Evolutionary conservation across 2,797 vertebrate genomes (phyloP), one percentile per base, ranked within the genome.

Genomic region (Tamandua tetradactyla): DNA sequence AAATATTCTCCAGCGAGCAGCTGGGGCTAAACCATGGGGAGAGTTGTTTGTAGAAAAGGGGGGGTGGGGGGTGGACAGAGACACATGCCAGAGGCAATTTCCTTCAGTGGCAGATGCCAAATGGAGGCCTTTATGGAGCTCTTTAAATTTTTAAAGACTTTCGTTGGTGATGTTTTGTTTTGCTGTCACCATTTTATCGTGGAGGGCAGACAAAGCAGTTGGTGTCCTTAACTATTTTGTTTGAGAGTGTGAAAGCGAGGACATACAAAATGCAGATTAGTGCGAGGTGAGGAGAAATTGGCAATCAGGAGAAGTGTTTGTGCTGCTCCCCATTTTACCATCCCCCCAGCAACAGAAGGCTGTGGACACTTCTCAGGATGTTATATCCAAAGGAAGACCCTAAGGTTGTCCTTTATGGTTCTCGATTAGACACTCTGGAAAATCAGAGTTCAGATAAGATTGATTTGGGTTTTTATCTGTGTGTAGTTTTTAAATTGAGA

Each of bases 141-240:
- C 35, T 95, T 90, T 97, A 96, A 97, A 97, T 94, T 95, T 97
- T 97, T 97, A 96, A 97, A 97, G 92, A 92, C 78, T 83, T 89
- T 30, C n/a, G 42, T 68, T 30, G 72, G 69, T 71, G 82, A 71
- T 92, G 90, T 71, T 97, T 97, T 97, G 93, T 97, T 85, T 95
- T 75, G 85, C 81, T 92, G 59, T 88, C 78, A 64, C 64, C 93
- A 13, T 87, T 95, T 94, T 69, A 91, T 74, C 42, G n/a, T 95
- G 49, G 62, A 87, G 32, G 30, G 37, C 72, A 88, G 68, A 92
- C 42, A 72, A 40, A 76, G 84, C 0, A 27, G 89, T 94, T 92
- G 85, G 90, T 92, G 92, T 95, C 88, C 87, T 57, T 95, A 44
- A 89, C 91, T 94, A 93, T 90, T 97, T 87, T 95, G 64, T 76